phyloP scores from a whole-genome alignment of 2,113 vertebrate species.

The Scophthalmus maximus region DNA sequence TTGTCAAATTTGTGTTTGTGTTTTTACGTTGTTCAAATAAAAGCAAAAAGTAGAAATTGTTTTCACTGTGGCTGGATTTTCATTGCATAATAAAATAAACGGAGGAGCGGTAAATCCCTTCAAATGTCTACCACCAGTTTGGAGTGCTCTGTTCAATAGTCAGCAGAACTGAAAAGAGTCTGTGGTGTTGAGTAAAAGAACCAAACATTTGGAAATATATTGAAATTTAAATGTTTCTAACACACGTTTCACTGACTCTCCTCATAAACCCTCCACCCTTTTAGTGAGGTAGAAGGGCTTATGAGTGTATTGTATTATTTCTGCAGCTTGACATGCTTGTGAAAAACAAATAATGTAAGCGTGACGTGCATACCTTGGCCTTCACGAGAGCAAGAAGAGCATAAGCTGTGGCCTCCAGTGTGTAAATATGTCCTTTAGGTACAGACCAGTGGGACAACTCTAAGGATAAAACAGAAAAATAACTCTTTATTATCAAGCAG shows the following conservation, averaged over 20 bases:
- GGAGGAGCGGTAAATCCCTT: too few species aligned
- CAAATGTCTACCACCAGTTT: too few species aligned
- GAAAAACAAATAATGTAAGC: background rate
- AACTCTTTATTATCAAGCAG: background rate
- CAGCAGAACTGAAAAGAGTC: too few species aligned
- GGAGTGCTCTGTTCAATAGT: too few species aligned
- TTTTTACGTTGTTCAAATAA: too few species aligned
- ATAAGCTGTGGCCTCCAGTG: conserved; percentile 90
- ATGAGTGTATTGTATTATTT: background rate
- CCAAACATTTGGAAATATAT: too few species aligned
- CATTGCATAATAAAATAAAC: too few species aligned
- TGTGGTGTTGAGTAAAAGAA: too few species aligned
- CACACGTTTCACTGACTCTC: background rate
- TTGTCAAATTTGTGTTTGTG: too few species aligned
- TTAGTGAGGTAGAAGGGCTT: background rate
- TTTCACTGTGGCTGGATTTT: too few species aligned
- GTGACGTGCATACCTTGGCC: conserved; percentile 46
- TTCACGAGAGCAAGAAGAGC: conserved; percentile 87
- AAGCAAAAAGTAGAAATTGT: too few species aligned
- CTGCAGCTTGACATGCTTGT: background rate
- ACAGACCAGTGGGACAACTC: conserved; percentile 82
- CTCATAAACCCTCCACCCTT: background rate
- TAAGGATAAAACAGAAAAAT: conserved; percentile 55
- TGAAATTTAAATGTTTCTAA: too few species aligned
- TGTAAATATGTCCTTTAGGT: conserved; percentile 68